Evolutionary conservation across 2,113 vertebrate genomes (phyloP).

Genomic region (Ictidomys tridecemlineatus): DNA sequence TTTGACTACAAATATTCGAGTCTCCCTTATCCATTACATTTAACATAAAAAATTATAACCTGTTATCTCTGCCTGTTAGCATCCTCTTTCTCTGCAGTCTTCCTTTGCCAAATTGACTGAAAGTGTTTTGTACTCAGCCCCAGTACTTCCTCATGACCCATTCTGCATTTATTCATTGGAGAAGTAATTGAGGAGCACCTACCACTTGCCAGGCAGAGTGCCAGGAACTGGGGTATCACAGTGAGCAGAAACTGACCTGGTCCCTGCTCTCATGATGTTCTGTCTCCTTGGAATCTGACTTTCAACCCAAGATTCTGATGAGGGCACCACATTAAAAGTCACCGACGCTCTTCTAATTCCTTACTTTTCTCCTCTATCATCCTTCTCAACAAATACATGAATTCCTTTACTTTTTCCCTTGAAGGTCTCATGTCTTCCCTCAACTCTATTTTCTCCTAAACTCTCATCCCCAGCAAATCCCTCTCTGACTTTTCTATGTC

Average conservation of each 20-base stretch:
- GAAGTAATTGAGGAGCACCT: neutral
- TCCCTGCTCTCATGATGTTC: too few relatives aligned
- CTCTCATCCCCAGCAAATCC: neutral
- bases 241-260: neutral
- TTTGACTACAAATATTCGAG: neutral
- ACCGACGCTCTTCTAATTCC: neutral
- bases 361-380: neutral
- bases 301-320: neutral
- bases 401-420: neutral
- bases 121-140: neutral
- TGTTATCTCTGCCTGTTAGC: neutral
- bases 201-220: neutral
- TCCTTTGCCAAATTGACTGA: neutral
- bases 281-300: neutral
- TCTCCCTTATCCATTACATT: neutral
- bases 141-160: neutral
- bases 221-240: neutral
- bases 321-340: neutral
- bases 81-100: neutral
- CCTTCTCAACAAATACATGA: neutral
- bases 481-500: neutral
- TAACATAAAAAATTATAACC: conserved; percentile 19
- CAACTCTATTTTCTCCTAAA: neutral
- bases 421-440: neutral
- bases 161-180: neutral